Percentiles rank a stretch among this genome's conserved stretches.
These are phyloP conservation scores for Bombyx mori DNA, from an alignment of 1,140 invertebrate genomes.

Conservation along the genomic window DNA sequence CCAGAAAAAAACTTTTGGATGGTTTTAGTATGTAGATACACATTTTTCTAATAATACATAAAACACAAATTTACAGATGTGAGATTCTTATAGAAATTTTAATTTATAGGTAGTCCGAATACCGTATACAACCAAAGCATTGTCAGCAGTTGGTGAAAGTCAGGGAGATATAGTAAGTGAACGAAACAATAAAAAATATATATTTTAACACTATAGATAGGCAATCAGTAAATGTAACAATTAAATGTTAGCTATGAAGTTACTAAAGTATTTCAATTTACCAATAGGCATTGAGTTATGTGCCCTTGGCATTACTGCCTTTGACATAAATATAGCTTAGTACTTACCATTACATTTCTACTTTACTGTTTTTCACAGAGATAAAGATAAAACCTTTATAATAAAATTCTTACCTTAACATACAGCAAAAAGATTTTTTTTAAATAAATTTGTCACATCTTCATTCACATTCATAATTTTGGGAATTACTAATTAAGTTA, in stretches of 20 bases:
- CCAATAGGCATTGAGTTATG: too few species aligned
- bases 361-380: too few species aligned
- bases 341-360: too few species aligned
- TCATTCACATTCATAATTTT: not conserved
- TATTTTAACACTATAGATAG: too few species aligned
- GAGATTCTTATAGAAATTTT: not conserved
- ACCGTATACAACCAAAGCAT: slow-evolving; percentile 53
- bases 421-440: not conserved
- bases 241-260: not conserved
- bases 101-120: slow-evolving; percentile 46
- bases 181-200: not conserved
- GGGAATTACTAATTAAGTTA: too few species aligned
- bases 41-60: not conserved
- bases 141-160: slow-evolving; percentile 40
- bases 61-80: not conserved
- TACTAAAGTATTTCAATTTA: too few species aligned
- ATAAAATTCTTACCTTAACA: too few species aligned
- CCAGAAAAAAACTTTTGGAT: slow-evolving; percentile 92
- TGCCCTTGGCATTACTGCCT: too few species aligned
- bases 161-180: slow-evolving; percentile 38
- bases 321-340: too few species aligned
- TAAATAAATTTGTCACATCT: not conserved
- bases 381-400: too few species aligned
- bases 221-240: not conserved
- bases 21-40: slow-evolving; percentile 78